A percentile compares a stretch with the other conserved stretches of the same genome.
Evolutionary conservation across 1,140 invertebrate species (phyloP).

Genomic region (Parasteatoda tepidariorum): DNA sequence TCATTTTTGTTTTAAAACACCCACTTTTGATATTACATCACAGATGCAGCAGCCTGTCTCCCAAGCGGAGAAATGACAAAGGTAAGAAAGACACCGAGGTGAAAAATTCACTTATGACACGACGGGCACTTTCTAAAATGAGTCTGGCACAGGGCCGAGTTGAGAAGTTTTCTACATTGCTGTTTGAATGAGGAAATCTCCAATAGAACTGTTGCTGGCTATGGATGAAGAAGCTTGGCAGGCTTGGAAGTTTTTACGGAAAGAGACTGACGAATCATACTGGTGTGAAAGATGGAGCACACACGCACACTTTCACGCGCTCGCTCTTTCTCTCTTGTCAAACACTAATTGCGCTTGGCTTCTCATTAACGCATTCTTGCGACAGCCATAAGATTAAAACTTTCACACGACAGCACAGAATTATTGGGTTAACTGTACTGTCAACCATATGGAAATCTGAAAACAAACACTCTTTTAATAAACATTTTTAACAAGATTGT

Average conservation of each 20-base stretch:
- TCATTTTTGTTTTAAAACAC: no score
- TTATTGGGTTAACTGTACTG: not conserved
- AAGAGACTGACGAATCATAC: conserved; percentile 60
- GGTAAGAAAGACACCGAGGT: not conserved
- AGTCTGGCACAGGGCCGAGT: not conserved
- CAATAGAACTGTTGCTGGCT: conserved; percentile 33
- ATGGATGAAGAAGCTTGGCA: conserved; percentile 58
- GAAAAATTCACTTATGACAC: not conserved
- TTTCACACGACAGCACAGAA: conserved; percentile 42
- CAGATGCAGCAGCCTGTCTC: conserved; percentile 23
- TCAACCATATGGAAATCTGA: conserved; percentile 23
- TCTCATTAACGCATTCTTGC: conserved; percentile 36
- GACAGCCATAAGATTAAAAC: conserved; percentile 45
- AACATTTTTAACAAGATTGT: not conserved
- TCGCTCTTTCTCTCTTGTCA: conserved; percentile 50
- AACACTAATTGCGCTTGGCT: conserved; percentile 59
- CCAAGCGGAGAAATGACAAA: not conserved
- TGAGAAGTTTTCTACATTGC: conserved; percentile 18
- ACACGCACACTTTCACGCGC: conserved; percentile 57
- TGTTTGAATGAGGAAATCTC: conserved; percentile 39
- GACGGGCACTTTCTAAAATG: not conserved
- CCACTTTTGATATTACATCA: not conserved
- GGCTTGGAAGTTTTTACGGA: conserved; percentile 57
- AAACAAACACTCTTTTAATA: not conserved
- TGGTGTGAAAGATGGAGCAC: conserved; percentile 61